Evolutionary conservation across 1,140 invertebrate species (phyloP), one percentile per base, ranked within the genome.

Genomic region (Melanaphis sacchari): DNA sequence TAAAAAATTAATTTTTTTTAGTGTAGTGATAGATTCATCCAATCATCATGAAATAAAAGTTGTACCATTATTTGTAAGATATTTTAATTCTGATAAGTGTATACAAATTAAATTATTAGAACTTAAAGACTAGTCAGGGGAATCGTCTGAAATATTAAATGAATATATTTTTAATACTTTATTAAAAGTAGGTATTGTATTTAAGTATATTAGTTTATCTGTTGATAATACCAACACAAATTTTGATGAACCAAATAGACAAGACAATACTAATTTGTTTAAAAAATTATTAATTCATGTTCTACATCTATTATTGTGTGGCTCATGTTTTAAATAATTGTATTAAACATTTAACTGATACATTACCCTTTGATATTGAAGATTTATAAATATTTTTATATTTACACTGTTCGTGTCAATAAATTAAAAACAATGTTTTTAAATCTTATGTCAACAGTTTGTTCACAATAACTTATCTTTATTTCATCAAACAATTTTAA

Each of bases 181-280:
- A 89, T 94, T 26, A 41, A 93, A 81, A 84, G 15, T 81, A 38
- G 36, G 38, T 81, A 38, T 81, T 81, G 76, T 81, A 81, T 81
- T 11, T 94, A 76, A 95, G 94, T 94, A 24, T 94, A 84, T 93
- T 94, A 91, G 94, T 82, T 94, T 94, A 88, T 94, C 94, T 87
- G 95, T 93, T 81, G 95, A 95, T 89, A 95, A 95, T 87, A 94
- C 94, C 4, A 95, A 95, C 89, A 94, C 94, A 22, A 95, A 95
- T 91, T 95, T 95, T 94, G 95, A 94, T 40, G 94, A 94, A 6
- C 84, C 93, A 18, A 54, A 90, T 26, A 90, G 36, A 54, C 36
- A 52, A 54, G 52, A 22, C 2, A 59, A 90, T 40, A 90, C 59
- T 24, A 90, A 54, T 7, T 40, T 59, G 15, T 90, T 90, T 11